Conservation (phyloP, 2,888 invertebrate species). For the Phoenoteleia sp. region DNA sequence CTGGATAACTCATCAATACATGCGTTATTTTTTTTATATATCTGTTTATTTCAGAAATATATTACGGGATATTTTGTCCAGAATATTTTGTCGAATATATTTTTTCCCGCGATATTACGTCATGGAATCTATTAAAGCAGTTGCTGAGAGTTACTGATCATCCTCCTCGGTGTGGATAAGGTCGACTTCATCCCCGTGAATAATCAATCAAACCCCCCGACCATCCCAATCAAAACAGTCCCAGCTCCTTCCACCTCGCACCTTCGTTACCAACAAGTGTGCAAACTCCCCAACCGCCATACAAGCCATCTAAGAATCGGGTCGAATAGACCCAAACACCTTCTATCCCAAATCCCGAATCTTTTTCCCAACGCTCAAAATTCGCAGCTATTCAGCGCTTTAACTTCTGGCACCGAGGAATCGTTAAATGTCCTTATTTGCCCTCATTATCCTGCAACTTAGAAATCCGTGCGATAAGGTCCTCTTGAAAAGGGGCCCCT, state of each 20-base stretch:
- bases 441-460: slow-evolving; percentile 53
- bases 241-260: background rate
- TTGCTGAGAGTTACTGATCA: too few species aligned
- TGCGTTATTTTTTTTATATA: too few species aligned
- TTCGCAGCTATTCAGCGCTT: background rate
- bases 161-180: too few species aligned
- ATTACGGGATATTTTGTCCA: too few species aligned
- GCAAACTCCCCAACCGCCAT: background rate
- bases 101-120: too few species aligned
- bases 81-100: too few species aligned
- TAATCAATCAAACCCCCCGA: background rate
- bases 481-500: slow-evolving; percentile 6
- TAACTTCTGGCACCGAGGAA: background rate
- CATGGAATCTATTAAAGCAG: too few species aligned
- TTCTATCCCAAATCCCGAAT: background rate
- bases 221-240: background rate
- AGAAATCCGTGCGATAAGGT: slow-evolving; percentile 33
- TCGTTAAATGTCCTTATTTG: slow-evolving; percentile 42
- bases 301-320: background rate
- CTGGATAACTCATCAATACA: too few species aligned
- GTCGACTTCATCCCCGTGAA: too few species aligned
- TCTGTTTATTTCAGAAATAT: too few species aligned
- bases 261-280: background rate
- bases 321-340: background rate
- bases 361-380: background rate